A percentile compares a stretch with the other conserved stretches of the same genome.
Conservation (phyloP, 2,888 invertebrate species). For the Netelia inedita region DNA sequence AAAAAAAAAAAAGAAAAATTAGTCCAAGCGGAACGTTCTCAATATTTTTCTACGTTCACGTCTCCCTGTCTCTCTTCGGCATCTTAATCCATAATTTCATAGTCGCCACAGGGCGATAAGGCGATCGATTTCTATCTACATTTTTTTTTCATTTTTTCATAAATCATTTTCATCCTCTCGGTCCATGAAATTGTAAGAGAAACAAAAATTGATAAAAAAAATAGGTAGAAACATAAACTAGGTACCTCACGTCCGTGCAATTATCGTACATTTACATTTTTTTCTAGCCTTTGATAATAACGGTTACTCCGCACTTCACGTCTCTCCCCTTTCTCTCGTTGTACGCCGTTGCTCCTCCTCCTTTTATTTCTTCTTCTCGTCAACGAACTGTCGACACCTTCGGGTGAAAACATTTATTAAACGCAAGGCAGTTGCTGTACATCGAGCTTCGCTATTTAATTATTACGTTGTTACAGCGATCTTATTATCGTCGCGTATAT, state of each 20-base stretch:
- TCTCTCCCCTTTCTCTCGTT: slow-evolving; percentile 39
- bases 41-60: neutral
- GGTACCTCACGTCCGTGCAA: slow-evolving; percentile 36
- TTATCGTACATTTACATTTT: slow-evolving; percentile 45
- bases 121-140: slow-evolving; percentile 7
- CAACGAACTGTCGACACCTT: slow-evolving; percentile 42
- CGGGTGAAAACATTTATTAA: slow-evolving; percentile 14
- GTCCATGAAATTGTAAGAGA: neutral
- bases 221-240: slow-evolving; percentile 19
- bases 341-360: slow-evolving; percentile 11
- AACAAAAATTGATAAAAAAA: neutral
- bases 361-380: neutral
- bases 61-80: neutral
- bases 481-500: neutral
- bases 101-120: slow-evolving; percentile 4
- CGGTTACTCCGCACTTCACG: slow-evolving; percentile 26
- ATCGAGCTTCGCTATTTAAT: neutral
- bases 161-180: slow-evolving; percentile 19
- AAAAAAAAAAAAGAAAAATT: neutral
- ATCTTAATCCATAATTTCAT: too few species aligned
- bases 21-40: too few species aligned
- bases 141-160: neutral
- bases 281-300: slow-evolving; percentile 57
- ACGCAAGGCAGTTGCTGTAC: neutral
- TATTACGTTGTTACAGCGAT: neutral